Conservation (phyloP, 2,113 vertebrate genomes). For the Protobothrops flavoviridis region DNA sequence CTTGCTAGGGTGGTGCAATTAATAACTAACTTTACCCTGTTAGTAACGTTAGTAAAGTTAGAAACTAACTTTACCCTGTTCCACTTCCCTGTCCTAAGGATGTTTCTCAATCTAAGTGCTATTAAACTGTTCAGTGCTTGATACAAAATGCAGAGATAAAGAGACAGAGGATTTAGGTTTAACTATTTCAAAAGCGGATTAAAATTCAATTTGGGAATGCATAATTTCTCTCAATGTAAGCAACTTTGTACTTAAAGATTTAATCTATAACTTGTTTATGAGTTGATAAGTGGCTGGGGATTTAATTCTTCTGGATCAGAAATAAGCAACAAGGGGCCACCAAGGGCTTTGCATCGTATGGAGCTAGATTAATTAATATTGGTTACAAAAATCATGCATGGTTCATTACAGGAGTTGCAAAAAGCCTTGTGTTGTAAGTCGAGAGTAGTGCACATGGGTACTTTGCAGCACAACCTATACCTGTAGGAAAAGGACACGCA, state of each 20-base stretch:
- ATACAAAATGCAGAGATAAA: constrained; percentile 61
- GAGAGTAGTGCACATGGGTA: not conserved
- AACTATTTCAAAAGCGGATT: constrained; percentile 62
- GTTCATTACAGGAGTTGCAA: not conserved
- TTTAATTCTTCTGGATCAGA: constrained; percentile 26
- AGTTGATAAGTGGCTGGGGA: constrained; percentile 26
- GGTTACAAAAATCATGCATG: not conserved
- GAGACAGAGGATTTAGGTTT: constrained; percentile 63
- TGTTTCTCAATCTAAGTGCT: constrained; percentile 33
- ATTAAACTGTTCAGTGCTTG: constrained; percentile 56
- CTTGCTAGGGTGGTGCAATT: constrained; percentile 31
- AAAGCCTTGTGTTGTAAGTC: no score
- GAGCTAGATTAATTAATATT: not conserved
- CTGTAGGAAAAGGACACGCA: no score
- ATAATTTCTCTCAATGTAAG: constrained; percentile 55
- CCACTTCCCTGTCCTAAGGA: constrained; percentile 48
- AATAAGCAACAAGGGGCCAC: not conserved
- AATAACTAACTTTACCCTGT: constrained; percentile 61
- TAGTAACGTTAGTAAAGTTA: not conserved
- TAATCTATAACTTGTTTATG: not conserved
- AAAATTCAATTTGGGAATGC: constrained; percentile 66
- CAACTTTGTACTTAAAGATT: constrained; percentile 48
- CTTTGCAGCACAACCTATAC: not conserved
- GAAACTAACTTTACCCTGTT: constrained; percentile 58
- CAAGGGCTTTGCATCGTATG: not conserved